Evolutionary conservation across 2,888 invertebrate genomes (phyloP).

Genomic region (Lithodes maja): DNA sequence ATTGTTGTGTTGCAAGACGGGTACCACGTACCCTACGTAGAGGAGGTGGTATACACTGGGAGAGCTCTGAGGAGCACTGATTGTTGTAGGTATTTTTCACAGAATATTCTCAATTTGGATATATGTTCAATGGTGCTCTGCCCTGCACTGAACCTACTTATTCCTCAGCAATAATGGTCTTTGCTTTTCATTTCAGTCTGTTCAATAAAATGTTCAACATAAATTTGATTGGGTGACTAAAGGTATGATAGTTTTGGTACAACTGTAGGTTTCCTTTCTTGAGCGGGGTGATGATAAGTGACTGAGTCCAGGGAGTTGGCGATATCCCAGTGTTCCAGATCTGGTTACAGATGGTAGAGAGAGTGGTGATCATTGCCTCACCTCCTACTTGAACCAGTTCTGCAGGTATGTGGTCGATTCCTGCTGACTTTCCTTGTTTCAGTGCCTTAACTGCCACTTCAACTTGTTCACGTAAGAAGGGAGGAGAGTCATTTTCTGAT

Average conservation of each 20-base stretch:
- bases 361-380: not conserved
- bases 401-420: conserved; percentile 3
- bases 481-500: no score
- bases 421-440: conserved; percentile 1
- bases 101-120: not conserved
- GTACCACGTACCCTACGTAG: no score
- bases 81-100: conserved; percentile 9
- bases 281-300: not conserved
- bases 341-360: not conserved
- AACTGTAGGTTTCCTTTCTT: conserved; percentile 13
- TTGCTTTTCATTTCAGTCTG: not conserved
- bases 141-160: not conserved
- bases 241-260: not conserved
- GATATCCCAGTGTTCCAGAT: conserved; percentile 13
- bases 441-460: not conserved
- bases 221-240: not conserved
- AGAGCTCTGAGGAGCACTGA: no score
- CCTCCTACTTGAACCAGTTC: not conserved
- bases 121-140: not conserved
- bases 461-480: not conserved
- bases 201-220: conserved; percentile 1
- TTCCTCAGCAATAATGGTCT: conserved; percentile 12
- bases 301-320: not conserved
- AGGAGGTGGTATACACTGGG: no score
- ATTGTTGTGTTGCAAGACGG: no score